Evolutionary conservation across 2,888 invertebrate species (phyloP).

Genomic region (Aspidiotus rigidus): DNA sequence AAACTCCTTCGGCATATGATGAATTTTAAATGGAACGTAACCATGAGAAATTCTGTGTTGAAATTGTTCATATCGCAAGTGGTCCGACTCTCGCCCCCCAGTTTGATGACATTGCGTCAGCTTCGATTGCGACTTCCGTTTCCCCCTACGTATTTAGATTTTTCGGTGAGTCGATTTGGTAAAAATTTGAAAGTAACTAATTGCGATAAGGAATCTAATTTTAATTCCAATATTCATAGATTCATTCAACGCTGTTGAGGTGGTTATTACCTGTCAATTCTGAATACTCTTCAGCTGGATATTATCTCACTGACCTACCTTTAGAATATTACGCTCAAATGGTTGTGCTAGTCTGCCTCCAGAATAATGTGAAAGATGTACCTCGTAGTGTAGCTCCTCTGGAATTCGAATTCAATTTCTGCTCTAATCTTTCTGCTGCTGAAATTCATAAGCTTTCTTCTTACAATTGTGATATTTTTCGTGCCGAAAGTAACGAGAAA

Average conservation of each 20-base stretch:
- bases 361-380: constrained; percentile 20
- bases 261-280: constrained; percentile 11
- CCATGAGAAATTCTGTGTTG: constrained; percentile 10
- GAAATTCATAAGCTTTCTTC: constrained; percentile 11
- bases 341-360: constrained; percentile 12
- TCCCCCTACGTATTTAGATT: constrained; percentile 6
- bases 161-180: background rate
- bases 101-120: constrained; percentile 9
- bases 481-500: too few relatives aligned
- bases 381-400: background rate
- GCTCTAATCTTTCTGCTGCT: background rate
- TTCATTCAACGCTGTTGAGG: constrained; percentile 6
- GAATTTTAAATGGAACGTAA: constrained; percentile 20
- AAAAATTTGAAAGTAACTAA: too few relatives aligned
- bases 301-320: constrained; percentile 3
- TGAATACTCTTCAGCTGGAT: background rate
- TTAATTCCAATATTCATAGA: constrained; percentile 2
- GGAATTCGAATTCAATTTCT: background rate
- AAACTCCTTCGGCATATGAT: constrained; percentile 43
- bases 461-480: constrained; percentile 9
- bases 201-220: too few relatives aligned
- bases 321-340: constrained; percentile 8
- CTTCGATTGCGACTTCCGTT: constrained; percentile 11
- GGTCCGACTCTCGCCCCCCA: constrained; percentile 15
- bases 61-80: constrained; percentile 19